Conservation (phyloP, 2,797 vertebrate species). For the Pseudomugil tenellus region DNA sequence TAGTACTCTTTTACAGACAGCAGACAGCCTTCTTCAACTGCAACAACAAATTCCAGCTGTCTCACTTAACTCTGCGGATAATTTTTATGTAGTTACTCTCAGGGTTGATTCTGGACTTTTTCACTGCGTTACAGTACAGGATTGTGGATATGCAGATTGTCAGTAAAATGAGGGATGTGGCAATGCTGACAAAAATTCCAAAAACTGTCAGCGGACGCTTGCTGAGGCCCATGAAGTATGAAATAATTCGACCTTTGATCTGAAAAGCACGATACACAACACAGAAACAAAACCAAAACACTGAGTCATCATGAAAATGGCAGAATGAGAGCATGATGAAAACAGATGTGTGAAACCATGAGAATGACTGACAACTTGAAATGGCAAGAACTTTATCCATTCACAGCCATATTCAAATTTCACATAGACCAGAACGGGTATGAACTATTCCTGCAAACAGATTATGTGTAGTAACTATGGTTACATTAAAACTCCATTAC, state of each 20-base stretch:
- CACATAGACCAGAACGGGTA: not conserved
- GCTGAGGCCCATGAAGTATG: constrained; percentile 91
- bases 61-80: constrained; percentile 80
- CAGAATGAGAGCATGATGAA: constrained; percentile 38
- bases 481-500: not conserved
- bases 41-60: constrained; percentile 34
- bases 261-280: constrained; percentile 88
- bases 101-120: constrained; percentile 88
- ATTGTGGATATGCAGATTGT: constrained; percentile 89
- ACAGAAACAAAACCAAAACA: constrained; percentile 72
- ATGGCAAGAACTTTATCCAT: not conserved
- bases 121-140: constrained; percentile 88
- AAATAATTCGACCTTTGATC: constrained; percentile 89
- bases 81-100: constrained; percentile 90
- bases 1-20: constrained; percentile 87
- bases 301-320: constrained; percentile 52
- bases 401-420: not conserved
- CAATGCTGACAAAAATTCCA: constrained; percentile 87
- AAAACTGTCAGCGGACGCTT: constrained; percentile 88
- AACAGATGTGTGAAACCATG: constrained; percentile 24
- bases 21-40: constrained; percentile 39
- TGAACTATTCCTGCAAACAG: not conserved
- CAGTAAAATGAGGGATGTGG: constrained; percentile 84
- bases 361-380: constrained; percentile 23
- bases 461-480: not conserved